Base-by-base conservation (phyloP, 2,797 vertebrate species). In the Echeneis naucrates region DNA sequence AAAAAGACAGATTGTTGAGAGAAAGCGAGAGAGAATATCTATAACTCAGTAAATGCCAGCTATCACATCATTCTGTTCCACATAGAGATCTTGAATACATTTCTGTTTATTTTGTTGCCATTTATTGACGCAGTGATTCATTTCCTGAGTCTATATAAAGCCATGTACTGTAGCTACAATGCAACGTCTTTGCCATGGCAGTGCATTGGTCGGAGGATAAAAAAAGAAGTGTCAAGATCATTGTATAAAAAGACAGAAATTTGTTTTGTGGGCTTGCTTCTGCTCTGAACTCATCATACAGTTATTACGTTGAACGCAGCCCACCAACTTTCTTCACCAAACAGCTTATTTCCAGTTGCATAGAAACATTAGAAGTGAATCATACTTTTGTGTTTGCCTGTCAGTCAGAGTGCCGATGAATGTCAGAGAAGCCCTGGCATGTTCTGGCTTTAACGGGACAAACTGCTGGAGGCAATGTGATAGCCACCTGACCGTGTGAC, bases 81-180 rank as follows among this genome's bases (percentile, higher is more conserved):
- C 55, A 87, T 78, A 68, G 63, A 85, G 68, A 73, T 62, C 71
- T 75, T 72, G 77, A 90, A 87, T 82, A 78, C 32, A 83, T 87
- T 69, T 59, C 54, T 73, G 71, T 87, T 84, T 84, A 82, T 89
- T 87, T 84, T 83, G 73, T 68, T 86, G 81, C 78, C 81, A 78
- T 89, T 78, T 87, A 84, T 85, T 84, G 86, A 84, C 42, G 1
- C 67, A 66, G 75, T 92, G 88, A 92, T 86, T 91, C 84, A 90
- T 88, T 91, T 93, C 87, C 88, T 77, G 84, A 44, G 70, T 80
- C 87, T 89, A 89, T 89, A 87, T 88, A 87, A 92, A 92, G 79
- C 67, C 68, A 27, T 65, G 75, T 55, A 51, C 77, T 86, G 77
- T 59, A 78, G 80, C 81, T 76, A 64, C 79, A 81, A 70, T 64